Evolutionary conservation across 2,797 vertebrate genomes (phyloP).

Genomic region (Paratrypauchen microcephalus): DNA sequence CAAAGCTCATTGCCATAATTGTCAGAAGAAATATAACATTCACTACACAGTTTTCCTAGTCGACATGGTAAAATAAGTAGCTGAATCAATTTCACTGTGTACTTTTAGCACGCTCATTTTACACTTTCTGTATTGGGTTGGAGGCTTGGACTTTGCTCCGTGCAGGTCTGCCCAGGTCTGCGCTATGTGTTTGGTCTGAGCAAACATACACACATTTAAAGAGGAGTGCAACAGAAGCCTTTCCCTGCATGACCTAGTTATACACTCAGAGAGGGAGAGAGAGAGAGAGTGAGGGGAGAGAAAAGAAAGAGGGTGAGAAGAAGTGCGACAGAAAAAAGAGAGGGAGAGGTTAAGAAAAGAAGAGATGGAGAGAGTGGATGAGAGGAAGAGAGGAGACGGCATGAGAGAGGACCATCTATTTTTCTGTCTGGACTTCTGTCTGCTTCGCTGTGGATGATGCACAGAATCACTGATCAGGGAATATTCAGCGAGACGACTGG

Average conservation of each 20-base stretch:
- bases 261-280: constrained; percentile 29
- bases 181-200: constrained; percentile 63
- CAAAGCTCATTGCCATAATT: not conserved
- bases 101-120: constrained; percentile 18
- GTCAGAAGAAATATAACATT: not conserved
- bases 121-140: constrained; percentile 41
- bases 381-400: constrained; percentile 19
- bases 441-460: constrained; percentile 19
- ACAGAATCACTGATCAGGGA: not conserved
- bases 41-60: constrained; percentile 10
- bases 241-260: constrained; percentile 66
- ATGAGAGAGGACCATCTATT: constrained; percentile 12
- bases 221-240: constrained; percentile 47
- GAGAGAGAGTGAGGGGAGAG: constrained; percentile 26
- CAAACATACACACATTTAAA: constrained; percentile 54
- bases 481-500: not conserved
- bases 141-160: constrained; percentile 62
- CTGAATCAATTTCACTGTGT: constrained; percentile 5
- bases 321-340: constrained; percentile 5
- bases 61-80: constrained; percentile 6
- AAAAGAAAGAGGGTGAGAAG: not conserved
- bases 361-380: constrained; percentile 15
- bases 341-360: not conserved
- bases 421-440: constrained; percentile 26
- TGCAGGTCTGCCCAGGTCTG: constrained; percentile 39